phyloP scores from a whole-genome alignment of 2,888 invertebrate species.

The Dioctria linearis region DNA sequence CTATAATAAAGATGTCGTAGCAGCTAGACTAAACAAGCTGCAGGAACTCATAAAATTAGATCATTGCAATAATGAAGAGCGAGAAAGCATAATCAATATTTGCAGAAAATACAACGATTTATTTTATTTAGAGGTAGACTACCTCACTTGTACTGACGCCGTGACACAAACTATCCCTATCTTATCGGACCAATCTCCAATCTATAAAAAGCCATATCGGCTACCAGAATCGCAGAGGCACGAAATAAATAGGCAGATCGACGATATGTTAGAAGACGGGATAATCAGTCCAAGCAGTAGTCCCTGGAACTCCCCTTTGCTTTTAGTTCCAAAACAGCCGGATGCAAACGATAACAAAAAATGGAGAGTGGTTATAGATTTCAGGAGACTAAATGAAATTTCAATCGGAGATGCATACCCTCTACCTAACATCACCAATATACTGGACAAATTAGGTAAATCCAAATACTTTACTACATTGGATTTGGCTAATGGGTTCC shows the following conservation, averaged over 20 bases:
- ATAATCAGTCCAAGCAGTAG: constrained; percentile 62
- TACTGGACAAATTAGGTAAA: too few relatives aligned
- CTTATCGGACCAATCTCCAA: constrained; percentile 10
- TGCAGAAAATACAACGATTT: constrained; percentile 42
- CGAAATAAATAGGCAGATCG: constrained; percentile 59
- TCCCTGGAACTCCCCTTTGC: constrained; percentile 60
- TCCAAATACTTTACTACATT: too few relatives aligned
- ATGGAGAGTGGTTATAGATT: constrained; percentile 66
- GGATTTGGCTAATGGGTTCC: too few relatives aligned
- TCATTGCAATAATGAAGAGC: constrained; percentile 63
- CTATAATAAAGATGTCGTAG: too few relatives aligned
- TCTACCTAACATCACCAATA: too few relatives aligned
- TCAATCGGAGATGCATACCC: too few relatives aligned
- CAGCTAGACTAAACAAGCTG: too few relatives aligned
- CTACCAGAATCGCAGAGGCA: constrained; percentile 46
- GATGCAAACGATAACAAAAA: constrained; percentile 62
- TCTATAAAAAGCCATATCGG: constrained; percentile 52
- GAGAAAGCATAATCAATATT: constrained; percentile 57
- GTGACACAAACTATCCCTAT: too few relatives aligned
- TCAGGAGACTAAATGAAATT: constrained; percentile 65
- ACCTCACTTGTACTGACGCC: too few relatives aligned
- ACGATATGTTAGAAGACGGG: constrained; percentile 61
- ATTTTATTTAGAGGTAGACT: too few relatives aligned
- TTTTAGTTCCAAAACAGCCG: constrained; percentile 64
- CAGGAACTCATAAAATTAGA: neutral